Base-by-base conservation (phyloP, 1,140 invertebrate genomes). In the Leptestheria dahalacensis region DNA sequence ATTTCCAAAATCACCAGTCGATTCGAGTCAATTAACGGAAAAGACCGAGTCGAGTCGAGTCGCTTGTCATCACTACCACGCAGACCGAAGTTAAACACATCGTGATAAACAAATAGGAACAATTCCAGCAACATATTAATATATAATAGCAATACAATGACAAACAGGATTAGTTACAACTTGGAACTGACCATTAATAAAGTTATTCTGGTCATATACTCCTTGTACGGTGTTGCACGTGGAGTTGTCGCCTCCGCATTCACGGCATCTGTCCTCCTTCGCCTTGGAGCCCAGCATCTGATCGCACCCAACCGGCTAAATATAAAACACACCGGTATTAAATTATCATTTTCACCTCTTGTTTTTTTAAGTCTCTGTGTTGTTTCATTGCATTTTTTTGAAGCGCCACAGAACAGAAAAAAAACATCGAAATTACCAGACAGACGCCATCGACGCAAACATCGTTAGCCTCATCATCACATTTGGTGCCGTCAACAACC, bases 401-500 rank as follows among this genome's bases (percentile, higher is more conserved):
- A 20, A 10, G 48, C 11, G 48, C 25, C n/a, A 50, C 25, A 24
- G 10, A 24, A 10, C 1, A 51, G 25, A 23, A 25, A 21, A 49
- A 51, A n/a, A 51, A 51, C 23, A 56, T 33, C 56, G 53, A 26
- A 65, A 73, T 77, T 74, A 91, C 89, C 81, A 89, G 79, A 70
- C 94, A 98, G 69, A 80, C 75, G 51, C 92, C 93, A 68, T 91
- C 80, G 25, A 97, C 89, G 71, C 94, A 97, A 61, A 96, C 83
- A 69, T 95, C 86, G 49, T 85, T 76, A 47, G 79, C 81, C 67
- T 90, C 84, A 60, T 87, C 81, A 62, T 82, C 82, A 71, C 94
- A 97, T 1, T 78, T 76, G 3, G 93, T 97, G 18, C 94, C 94
- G 72, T 97, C 94, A 1, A 83, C 76, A 4, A 96, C 93, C 71